phyloP scores from a whole-genome alignment of 1,140 invertebrate genomes.

The Neodiprion lecontei region DNA sequence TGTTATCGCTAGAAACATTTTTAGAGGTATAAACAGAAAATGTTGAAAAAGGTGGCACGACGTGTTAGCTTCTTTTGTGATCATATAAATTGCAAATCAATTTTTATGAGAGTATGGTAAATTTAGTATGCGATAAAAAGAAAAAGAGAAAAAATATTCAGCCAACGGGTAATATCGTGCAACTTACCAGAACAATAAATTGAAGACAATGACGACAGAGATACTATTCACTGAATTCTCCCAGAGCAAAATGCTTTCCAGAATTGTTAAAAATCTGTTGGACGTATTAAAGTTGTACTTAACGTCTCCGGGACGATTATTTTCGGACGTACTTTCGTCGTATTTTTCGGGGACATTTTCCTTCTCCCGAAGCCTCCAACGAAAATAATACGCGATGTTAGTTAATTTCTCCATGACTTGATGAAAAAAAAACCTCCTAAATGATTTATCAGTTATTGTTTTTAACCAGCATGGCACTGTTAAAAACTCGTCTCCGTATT shows the following conservation, averaged over 20 bases:
- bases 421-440: background rate
- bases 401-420: constrained; percentile 40
- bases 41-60: no score
- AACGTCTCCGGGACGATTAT: background rate
- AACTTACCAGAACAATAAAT: constrained; percentile 50
- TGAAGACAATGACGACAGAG: constrained; percentile 46
- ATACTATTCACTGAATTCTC: constrained; percentile 53
- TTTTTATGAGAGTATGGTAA: no score
- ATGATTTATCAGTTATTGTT: background rate
- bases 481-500: constrained; percentile 15
- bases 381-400: constrained; percentile 37
- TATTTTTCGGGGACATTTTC: constrained; percentile 17
- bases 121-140: no score
- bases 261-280: constrained; percentile 36
- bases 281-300: constrained; percentile 21
- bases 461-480: constrained; percentile 6
- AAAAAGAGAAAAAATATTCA: background rate
- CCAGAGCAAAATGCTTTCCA: constrained; percentile 53
- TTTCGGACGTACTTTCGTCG: constrained; percentile 7
- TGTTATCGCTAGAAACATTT: no score
- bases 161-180: background rate
- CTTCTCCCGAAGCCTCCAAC: constrained; percentile 28
- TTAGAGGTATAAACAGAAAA: no score
- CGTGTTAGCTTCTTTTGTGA: no score
- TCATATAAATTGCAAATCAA: no score